A percentile compares a stretch with the other conserved stretches of the same genome.
Conservation (phyloP, 1,140 invertebrate species). For the Acromyrmex echinatior region DNA sequence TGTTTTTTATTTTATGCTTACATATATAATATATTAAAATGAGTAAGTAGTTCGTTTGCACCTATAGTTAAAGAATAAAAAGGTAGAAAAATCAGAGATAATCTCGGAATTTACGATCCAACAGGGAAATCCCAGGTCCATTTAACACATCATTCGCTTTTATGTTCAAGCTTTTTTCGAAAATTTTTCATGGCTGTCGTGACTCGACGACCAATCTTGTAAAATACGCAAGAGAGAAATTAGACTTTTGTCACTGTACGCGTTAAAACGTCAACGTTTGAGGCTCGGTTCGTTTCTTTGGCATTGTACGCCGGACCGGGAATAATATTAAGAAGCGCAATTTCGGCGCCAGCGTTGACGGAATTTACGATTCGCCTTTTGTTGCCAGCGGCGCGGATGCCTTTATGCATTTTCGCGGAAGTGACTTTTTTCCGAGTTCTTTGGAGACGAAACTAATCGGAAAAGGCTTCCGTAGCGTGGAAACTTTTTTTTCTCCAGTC, state of each 20-base stretch:
- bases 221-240: constrained; percentile 50
- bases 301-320: constrained; percentile 39
- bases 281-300: constrained; percentile 49
- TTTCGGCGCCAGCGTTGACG: constrained; percentile 43
- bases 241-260: constrained; percentile 51
- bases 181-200: neutral
- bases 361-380: constrained; percentile 58
- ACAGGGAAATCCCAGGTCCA: neutral
- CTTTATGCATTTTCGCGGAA: constrained; percentile 59
- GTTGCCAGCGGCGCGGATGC: constrained; percentile 25
- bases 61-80: neutral
- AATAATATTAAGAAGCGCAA: constrained; percentile 62
- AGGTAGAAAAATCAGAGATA: neutral
- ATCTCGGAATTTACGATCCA: constrained; percentile 2
- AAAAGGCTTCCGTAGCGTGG: constrained; percentile 45
- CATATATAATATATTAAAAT: neutral
- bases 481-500: constrained; percentile 35
- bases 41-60: neutral
- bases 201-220: constrained; percentile 16
- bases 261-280: constrained; percentile 54
- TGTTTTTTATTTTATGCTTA: neutral
- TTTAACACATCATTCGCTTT: constrained; percentile 8
- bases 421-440: constrained; percentile 58
- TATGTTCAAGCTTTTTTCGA: neutral
- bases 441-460: constrained; percentile 69